Evolutionary conservation across 2,888 invertebrate genomes (phyloP), one percentile per base, ranked within the genome.

Genomic region (Pollenia griseotomentosa): DNA sequence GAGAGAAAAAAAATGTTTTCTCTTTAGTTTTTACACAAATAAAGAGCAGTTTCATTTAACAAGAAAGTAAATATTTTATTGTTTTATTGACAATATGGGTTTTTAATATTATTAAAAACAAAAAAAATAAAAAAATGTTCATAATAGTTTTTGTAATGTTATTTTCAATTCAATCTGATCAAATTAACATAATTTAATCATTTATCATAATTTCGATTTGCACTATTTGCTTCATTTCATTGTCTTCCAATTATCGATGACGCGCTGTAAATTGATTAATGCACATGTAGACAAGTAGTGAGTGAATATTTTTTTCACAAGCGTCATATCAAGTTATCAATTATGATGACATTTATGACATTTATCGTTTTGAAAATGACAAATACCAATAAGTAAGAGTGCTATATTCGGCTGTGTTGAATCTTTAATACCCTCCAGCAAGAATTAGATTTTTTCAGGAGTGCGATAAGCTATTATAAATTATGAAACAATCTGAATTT

Each of bases 261-360:
- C 73, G 74, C 33, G 74, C 33, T 65, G 10, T 79, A 16, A 63
- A 71, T 80, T 71, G 19, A 42, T 80, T 71, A 16, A 46, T 14
- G 42, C 16, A 42, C 7, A 44, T 40, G 16, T n/a, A 42, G 42
- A 44, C 2, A 6, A 33, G 33, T 33, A 33, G 33, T 33, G 33
- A 33, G 33, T 40, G 11, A 48, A 51, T 75, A 14, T 40, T 48
- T 46, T 65, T 63, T 80, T 81, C 23, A 57, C 10, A 57, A 46
- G 73, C 66, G 44, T 81, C 81, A 66, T 57, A 42, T 48, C 33
- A 42, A 75, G 16, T 19, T 81, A 73, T 81, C 73, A 81, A 81
- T 81, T 73, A 48, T 65, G 73, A 73, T 81, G 81, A 81, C 73
- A 81, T 81, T 65, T 57, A 65, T 74, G 81, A 74, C 81, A 59